phyloP scores from a whole-genome alignment of 2,797 vertebrate species.

The Thaleichthys pacificus region DNA sequence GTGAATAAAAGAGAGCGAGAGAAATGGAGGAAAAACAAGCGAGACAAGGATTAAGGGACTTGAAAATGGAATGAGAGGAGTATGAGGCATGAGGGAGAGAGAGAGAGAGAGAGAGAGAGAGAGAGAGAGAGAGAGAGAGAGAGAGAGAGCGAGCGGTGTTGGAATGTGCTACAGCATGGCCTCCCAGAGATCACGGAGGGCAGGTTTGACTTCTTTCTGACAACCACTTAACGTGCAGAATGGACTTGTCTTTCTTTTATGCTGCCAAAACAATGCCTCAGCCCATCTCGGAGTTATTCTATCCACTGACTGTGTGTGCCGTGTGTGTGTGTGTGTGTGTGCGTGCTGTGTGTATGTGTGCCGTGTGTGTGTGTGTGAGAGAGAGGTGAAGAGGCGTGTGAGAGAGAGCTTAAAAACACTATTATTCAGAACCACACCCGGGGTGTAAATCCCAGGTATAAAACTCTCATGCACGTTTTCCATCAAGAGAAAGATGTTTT shows the following conservation, averaged over 20 bases:
- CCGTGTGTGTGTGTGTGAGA: slow-evolving; percentile 29
- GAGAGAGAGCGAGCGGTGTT: slow-evolving; percentile 44
- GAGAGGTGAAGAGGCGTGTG: slow-evolving; percentile 27
- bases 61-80: slow-evolving; percentile 46
- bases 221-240: slow-evolving; percentile 57
- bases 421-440: slow-evolving; percentile 69
- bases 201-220: too few species aligned
- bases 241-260: slow-evolving; percentile 54
- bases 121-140: neutral
- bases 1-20: neutral
- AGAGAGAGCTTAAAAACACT: slow-evolving; percentile 66
- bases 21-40: neutral
- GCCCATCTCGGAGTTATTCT: slow-evolving; percentile 23
- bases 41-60: neutral
- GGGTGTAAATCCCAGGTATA: slow-evolving; percentile 68
- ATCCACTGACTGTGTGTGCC: neutral
- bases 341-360: slow-evolving; percentile 33
- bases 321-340: slow-evolving; percentile 30
- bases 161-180: too few species aligned
- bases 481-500: slow-evolving; percentile 55
- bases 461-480: slow-evolving; percentile 74
- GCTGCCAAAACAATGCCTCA: slow-evolving; percentile 57
- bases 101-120: slow-evolving; percentile 6
- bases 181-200: too few species aligned
- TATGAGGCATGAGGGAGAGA: slow-evolving; percentile 49